These are phyloP conservation scores for Xestia rhomboidea DNA, from an alignment of 2,888 invertebrate species.

Conservation along the genomic window DNA sequence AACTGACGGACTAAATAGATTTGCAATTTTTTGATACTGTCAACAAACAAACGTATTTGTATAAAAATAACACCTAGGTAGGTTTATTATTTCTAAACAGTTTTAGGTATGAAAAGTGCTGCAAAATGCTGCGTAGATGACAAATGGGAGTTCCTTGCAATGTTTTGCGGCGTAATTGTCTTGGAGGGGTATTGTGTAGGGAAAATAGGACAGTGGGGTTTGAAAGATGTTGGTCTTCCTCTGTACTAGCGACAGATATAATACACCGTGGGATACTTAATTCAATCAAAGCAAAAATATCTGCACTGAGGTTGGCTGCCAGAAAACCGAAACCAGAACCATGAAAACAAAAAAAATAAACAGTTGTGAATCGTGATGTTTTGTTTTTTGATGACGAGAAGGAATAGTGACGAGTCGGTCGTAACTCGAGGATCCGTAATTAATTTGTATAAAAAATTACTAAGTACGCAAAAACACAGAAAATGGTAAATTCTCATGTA, in stretches of 20 bases:
- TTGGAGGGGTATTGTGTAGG: not conserved
- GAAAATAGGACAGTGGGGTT: not conserved
- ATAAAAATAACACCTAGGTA: not conserved
- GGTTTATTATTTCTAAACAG: not conserved
- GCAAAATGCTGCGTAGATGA: not conserved
- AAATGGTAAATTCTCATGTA: not conserved
- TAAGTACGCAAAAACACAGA: not conserved
- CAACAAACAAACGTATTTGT: too few relatives aligned
- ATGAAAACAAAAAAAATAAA: too few relatives aligned
- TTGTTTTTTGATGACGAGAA: too few relatives aligned
- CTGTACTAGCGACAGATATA: not conserved
- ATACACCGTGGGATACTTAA: not conserved
- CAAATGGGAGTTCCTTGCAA: not conserved
- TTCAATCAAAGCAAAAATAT: not conserved
- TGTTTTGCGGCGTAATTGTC: not conserved
- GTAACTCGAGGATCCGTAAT: not conserved
- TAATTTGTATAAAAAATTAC: not conserved
- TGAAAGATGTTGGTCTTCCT: not conserved
- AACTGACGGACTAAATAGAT: too few relatives aligned
- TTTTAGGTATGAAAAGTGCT: not conserved
- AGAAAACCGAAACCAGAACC: not conserved
- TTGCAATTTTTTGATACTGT: too few relatives aligned
- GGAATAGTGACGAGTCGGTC: too few relatives aligned
- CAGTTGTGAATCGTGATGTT: too few relatives aligned
- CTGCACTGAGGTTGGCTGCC: not conserved